Evolutionary conservation across 2,797 vertebrate species (phyloP).

Genomic region (Melanotaenia nigrans): DNA sequence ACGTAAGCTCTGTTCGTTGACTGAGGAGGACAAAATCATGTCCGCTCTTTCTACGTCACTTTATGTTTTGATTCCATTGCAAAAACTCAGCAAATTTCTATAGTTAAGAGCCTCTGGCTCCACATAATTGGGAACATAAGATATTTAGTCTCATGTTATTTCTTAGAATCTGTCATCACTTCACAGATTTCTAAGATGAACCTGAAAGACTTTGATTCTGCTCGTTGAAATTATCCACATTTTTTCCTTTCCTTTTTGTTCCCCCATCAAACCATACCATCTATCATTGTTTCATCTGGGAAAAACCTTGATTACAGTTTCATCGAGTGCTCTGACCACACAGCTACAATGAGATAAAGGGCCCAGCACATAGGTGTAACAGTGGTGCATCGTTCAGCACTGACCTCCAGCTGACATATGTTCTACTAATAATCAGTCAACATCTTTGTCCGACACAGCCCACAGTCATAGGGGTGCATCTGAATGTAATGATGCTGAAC

Average conservation of each 20-base stretch:
- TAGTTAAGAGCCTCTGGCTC: conserved; percentile 16
- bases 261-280: conserved; percentile 13
- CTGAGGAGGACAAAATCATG: conserved; percentile 17
- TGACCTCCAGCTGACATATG: conserved; percentile 24
- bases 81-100: not conserved
- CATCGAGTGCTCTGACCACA: conserved; percentile 12
- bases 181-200: conserved; percentile 13
- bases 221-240: conserved; percentile 6
- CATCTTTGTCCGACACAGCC: conserved; percentile 11
- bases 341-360: not conserved
- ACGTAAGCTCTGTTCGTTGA: not conserved
- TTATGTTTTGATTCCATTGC: not conserved
- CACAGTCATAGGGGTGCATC: conserved; percentile 30
- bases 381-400: conserved; percentile 21
- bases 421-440: conserved; percentile 47
- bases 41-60: conserved; percentile 17
- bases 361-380: conserved; percentile 1
- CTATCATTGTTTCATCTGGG: conserved; percentile 15
- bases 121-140: conserved; percentile 19
- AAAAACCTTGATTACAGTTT: conserved; percentile 5
- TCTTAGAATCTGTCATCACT: conserved; percentile 24
- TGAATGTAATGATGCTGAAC: conserved; percentile 28
- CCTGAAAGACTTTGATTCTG: conserved; percentile 15
- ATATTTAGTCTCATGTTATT: conserved; percentile 37
- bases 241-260: not conserved